These are phyloP conservation scores for Malurus alboscapulatus DNA, from an alignment of 2,113 vertebrate genomes.

Conservation along the genomic window DNA sequence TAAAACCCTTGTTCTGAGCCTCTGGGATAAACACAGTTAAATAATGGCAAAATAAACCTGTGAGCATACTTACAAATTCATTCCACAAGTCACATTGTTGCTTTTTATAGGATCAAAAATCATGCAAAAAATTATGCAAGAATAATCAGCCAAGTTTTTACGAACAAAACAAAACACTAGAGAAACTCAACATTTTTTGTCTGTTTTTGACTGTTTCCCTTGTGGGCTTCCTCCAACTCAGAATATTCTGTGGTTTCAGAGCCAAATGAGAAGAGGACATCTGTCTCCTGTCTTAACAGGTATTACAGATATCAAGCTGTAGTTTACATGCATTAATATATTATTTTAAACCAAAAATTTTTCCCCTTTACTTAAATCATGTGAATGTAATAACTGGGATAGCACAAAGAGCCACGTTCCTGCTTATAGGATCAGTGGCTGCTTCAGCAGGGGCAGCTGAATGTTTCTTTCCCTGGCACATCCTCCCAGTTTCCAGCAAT, in stretches of 20 bases:
- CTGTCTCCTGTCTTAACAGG: background rate
- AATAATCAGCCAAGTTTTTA: background rate
- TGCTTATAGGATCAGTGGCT: background rate
- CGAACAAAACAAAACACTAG: background rate
- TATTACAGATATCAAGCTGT: background rate
- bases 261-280: background rate
- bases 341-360: background rate
- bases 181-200: background rate
- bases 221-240: background rate
- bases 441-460: background rate
- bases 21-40: background rate
- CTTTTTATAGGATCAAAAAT: slow-evolving; percentile 6
- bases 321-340: background rate
- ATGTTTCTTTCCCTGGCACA: background rate
- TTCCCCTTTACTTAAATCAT: background rate
- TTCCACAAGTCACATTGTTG: background rate
- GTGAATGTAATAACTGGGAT: background rate
- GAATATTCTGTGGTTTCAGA: background rate
- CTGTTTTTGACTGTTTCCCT: background rate
- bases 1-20: background rate
- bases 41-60: background rate
- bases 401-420: background rate
- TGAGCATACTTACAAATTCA: background rate
- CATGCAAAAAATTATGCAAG: background rate
- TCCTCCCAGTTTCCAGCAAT: background rate